These are phyloP conservation scores for Heliocidaris erythrogramma DNA, from an alignment of 35 echinoderm and acorn worm genomes.

Conservation along the genomic window DNA sequence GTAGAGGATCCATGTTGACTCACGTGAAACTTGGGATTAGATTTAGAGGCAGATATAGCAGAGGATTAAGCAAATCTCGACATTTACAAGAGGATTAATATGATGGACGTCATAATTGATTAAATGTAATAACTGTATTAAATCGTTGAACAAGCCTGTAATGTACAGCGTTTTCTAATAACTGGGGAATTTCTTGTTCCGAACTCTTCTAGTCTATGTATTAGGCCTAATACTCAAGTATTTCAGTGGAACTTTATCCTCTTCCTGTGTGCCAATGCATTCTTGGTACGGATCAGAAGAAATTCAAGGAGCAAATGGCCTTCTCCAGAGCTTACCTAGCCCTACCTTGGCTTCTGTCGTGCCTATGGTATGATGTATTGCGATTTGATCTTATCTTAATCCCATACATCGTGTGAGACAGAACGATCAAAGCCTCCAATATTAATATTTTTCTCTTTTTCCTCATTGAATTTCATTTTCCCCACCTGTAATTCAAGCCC, in stretches of 20 bases:
- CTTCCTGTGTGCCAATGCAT: too few species aligned
- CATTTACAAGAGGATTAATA: neutral
- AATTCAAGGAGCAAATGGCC: neutral
- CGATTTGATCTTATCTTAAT: conserved; percentile 16
- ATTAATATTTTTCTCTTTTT: conserved; percentile 9
- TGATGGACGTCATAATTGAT: neutral
- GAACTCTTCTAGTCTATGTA: too few species aligned
- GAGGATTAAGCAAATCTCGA: too few species aligned
- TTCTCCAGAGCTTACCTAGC: neutral
- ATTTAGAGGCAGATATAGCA: too few species aligned
- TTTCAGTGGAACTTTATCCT: too few species aligned
- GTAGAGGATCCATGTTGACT: too few species aligned
- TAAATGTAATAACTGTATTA: neutral
- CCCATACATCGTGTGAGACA: neutral
- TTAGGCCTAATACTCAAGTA: too few species aligned
- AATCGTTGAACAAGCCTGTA: too few species aligned
- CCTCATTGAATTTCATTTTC: neutral
- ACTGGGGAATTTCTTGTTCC: too few species aligned
- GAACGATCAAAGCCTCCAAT: neutral
- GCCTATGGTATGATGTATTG: neutral
- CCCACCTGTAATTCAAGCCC: conserved; percentile 7
- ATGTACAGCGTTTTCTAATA: too few species aligned
- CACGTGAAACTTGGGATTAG: too few species aligned
- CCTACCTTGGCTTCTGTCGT: neutral
- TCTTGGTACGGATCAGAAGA: neutral